These are phyloP conservation scores for Rissa tridactyla DNA, from an alignment of 2,113 vertebrate genomes.

Conservation along the genomic window DNA sequence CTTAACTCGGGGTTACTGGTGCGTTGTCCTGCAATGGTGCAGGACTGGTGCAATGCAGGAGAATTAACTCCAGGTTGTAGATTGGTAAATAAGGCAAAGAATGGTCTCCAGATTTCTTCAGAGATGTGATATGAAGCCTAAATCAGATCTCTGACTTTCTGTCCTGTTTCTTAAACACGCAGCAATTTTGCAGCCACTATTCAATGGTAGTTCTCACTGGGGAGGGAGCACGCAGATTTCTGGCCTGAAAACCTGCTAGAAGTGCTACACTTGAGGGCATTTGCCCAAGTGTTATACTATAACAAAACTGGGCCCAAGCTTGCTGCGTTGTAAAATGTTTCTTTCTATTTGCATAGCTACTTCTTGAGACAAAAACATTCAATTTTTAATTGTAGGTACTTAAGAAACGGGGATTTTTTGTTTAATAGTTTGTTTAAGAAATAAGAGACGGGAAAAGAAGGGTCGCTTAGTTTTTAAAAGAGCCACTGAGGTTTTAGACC, in stretches of 20 bases:
- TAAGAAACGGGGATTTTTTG: not conserved
- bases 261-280: not conserved
- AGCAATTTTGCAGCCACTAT: not conserved
- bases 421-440: constrained; percentile 4
- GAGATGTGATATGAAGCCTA: not conserved
- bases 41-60: not conserved
- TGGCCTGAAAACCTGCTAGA: not conserved
- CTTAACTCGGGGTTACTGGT: not conserved
- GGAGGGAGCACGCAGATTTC: not conserved
- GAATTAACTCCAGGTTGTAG: not conserved
- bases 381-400: not conserved
- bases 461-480: not conserved
- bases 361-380: not conserved
- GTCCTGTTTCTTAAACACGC: not conserved
- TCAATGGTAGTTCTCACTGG: not conserved
- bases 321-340: not conserved
- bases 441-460: not conserved
- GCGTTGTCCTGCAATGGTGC: not conserved
- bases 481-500: not conserved
- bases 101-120: not conserved
- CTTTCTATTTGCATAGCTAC: not conserved
- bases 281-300: not conserved
- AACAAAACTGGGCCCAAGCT: not conserved
- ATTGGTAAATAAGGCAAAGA: not conserved
- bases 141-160: not conserved